Base-by-base conservation (phyloP, 2,113 vertebrate genomes). In the Cyphomyrus plagiostoma region DNA sequence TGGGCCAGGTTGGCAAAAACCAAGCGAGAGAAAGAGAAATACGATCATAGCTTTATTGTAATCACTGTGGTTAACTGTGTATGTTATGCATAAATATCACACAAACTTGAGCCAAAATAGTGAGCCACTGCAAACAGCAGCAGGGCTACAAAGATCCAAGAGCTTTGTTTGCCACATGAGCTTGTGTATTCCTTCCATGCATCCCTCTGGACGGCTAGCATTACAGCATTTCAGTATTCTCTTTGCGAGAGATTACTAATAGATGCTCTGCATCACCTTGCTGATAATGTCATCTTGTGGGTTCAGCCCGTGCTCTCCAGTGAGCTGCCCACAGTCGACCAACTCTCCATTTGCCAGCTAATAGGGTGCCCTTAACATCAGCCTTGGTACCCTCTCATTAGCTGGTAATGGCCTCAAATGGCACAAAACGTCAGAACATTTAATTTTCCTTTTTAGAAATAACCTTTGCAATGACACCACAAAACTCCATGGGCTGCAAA, bases 381-480 rank as follows among this genome's bases (percentile, higher is more conserved):
- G 70, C 8, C 48, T 50, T 50, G 42, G 26, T 35, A 80, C 70
- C 88, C 88, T 89, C 66, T 80, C 46, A 80, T 89, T 89, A 89
- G 46, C 88, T 89, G 66, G 66, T 89, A 80, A 89, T 89, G 88
- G 30, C 48, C 62, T 74, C 42, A 77, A 89, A 77, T 80, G 26
- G 66, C 46, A 74, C 1, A 35, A 77, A 89, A 52, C 70, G 26
- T 80, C 88, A 80, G 66, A 52, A 30, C 66, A 35, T 52, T 80
- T 23, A 4, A 39, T 35, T 50, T 77, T 49, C 88, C 70, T 21
- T 88, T 45, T 42, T 45, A 87, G 26, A 21, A 50, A 21, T 46
- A 62, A 23, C 52, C 45, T 66, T 42, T 42, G 87, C 35, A 62
- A 88, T 87, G 82, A 84, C 82, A 84, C 45, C 45, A 48, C 15